Evolutionary conservation across 2,797 vertebrate genomes (phyloP).

Genomic region (Ibycter americanus): DNA sequence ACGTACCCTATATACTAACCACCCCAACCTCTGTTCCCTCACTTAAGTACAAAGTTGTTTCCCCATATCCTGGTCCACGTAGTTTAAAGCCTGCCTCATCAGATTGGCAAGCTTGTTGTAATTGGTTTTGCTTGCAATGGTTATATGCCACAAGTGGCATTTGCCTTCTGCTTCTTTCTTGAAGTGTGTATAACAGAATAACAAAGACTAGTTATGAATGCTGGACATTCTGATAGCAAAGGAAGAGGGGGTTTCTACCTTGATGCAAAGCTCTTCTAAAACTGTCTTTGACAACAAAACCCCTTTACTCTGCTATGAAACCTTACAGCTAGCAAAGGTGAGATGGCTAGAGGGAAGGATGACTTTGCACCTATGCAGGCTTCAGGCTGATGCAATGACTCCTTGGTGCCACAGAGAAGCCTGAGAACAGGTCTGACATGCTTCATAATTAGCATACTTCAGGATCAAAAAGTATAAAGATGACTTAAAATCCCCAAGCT

Average conservation of each 20-base stretch:
- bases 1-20: not conserved
- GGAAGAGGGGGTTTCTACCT: not conserved
- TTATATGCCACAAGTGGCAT: not conserved
- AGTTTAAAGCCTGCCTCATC: not conserved
- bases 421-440: slow-evolving; percentile 37
- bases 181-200: not conserved
- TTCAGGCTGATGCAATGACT: slow-evolving; percentile 36
- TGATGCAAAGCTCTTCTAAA: not conserved
- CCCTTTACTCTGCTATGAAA: not conserved
- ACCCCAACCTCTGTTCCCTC: not conserved
- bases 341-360: not conserved
- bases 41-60: not conserved
- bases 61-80: not conserved
- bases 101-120: not conserved
- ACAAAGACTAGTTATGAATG: not conserved
- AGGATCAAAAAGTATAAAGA: slow-evolving; percentile 33
- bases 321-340: not conserved
- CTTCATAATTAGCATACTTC: slow-evolving; percentile 37
- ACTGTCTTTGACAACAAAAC: not conserved
- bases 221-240: not conserved
- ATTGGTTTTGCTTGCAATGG: not conserved
- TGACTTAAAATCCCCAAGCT: slow-evolving; percentile 22
- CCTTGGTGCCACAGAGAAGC: not conserved
- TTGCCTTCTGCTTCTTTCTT: not conserved
- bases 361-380: slow-evolving; percentile 12